These are phyloP conservation scores for Isaurus tuberculatus DNA, from an alignment of 92 coral and sea anemone genomes.

Conservation along the genomic window DNA sequence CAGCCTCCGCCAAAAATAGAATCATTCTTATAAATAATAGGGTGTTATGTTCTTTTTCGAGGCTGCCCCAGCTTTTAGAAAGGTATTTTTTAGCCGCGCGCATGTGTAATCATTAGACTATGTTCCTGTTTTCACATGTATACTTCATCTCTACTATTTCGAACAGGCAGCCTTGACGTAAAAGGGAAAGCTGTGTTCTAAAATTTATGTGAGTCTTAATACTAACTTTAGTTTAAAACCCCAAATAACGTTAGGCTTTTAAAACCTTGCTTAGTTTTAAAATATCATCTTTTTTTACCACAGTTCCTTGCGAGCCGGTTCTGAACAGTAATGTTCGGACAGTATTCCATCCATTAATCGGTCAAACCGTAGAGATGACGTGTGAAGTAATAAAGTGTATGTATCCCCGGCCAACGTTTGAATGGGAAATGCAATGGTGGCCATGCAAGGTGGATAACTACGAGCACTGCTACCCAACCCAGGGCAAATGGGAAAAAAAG, in stretches of 20 bases:
- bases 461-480: neutral
- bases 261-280: no score
- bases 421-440: conserved; percentile 44
- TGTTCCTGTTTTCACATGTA: no score
- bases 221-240: neutral
- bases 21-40: no score
- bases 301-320: conserved; percentile 43
- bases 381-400: conserved; percentile 14
- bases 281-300: neutral
- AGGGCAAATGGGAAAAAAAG: neutral
- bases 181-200: no score
- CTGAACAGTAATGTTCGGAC: conserved; percentile 21
- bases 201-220: no score
- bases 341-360: neutral
- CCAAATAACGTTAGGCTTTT: neutral
- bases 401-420: conserved; percentile 8
- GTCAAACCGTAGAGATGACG: neutral
- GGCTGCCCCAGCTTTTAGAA: no score
- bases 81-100: no score
- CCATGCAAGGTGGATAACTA: neutral
- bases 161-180: no score
- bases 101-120: no score
- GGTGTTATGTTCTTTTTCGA: no score
- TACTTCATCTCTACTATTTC: neutral
- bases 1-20: neutral